phyloP scores from a whole-genome alignment of 2,888 invertebrate species.

The Acanthosoma haemorrhoidale region DNA sequence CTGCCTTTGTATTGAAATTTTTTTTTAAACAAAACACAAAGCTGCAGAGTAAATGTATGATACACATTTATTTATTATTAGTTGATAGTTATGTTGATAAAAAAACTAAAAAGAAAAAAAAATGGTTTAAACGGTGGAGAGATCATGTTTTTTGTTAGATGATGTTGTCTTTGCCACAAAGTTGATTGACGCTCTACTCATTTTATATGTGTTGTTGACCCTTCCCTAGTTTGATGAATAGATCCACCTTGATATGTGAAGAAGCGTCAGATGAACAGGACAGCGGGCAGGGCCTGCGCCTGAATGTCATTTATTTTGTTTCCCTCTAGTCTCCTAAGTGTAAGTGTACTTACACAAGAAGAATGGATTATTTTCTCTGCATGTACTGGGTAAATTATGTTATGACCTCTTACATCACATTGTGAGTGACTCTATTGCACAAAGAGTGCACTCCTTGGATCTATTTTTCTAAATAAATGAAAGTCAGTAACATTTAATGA shows the following conservation, averaged over 20 bases:
- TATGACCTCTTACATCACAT: constrained; percentile 1
- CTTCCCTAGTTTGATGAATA: constrained; percentile 23
- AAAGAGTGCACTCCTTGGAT: constrained; percentile 26
- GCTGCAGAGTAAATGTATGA: constrained; percentile 18
- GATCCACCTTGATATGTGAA: constrained; percentile 10
- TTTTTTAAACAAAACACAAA: not conserved
- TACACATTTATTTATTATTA: constrained; percentile 21
- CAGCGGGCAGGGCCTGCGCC: not conserved
- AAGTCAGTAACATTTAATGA: constrained; percentile 1
- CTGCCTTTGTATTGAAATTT: constrained; percentile 1
- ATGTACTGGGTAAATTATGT: constrained; percentile 9
- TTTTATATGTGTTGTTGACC: not conserved
- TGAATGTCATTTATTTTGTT: not conserved
- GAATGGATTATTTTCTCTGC: constrained; percentile 3
- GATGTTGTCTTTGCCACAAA: constrained; percentile 22
- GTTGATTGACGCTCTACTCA: constrained; percentile 4
- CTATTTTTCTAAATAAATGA: constrained; percentile 26
- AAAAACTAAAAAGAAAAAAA: not conserved
- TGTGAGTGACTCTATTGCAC: constrained; percentile 10
- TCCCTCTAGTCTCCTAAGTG: not conserved
- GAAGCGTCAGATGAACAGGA: not conserved
- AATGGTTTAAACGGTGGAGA: not conserved
- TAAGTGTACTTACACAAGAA: not conserved
- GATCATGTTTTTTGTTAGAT: constrained; percentile 6
- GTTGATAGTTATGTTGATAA: not conserved